Evolutionary conservation across 1,140 invertebrate species (phyloP), one percentile per base, ranked within the genome.

Genomic region (Temnothorax curvispinosus): DNA sequence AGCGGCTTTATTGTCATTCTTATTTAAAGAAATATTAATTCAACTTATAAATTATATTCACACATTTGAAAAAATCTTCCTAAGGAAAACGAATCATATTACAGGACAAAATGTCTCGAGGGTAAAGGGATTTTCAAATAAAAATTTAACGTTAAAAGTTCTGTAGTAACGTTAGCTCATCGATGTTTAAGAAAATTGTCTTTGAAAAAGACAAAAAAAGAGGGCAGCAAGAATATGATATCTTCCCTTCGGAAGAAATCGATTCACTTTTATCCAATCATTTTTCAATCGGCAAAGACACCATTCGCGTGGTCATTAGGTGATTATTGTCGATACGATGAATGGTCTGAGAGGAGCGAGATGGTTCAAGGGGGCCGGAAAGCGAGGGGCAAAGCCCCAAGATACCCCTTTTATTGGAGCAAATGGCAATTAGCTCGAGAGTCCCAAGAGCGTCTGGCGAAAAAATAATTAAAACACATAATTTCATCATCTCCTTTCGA

Each of bases 391-490:
- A 47, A 58, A 21, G 21, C 44, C 47, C 44, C 62, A 89, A 88
- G 86, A 86, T 88, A 41, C 64, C 86, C 64, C 84, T 82, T 91
- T 88, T 91, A 91, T 90, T 88, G 90, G 82, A 65, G 74, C 87
- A 91, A 91, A 91, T 91, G 78, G 87, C 89, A 90, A 90, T 91
- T 91, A 91, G 86, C 84, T 88, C 89, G 75, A 90, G 89, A 86
- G 56, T 56, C 56, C 67, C 50, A 52, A 75, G 85, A 90, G 81
- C 56, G 80, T 90, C 90, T 67, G 88, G 77, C 60, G 67, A 80
- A 89, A 90, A 90, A 81, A 65, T 80, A 90, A 91, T 88, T 90
- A 86, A 91, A 91, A 87, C 80, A 90, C 90, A 88, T 88, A 81
- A 77, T 89, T 88, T 89, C 84, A 76, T 86, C 82, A 60, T 76